phyloP scores from a whole-genome alignment of 2,113 vertebrate species.

The Podilymbus podiceps region DNA sequence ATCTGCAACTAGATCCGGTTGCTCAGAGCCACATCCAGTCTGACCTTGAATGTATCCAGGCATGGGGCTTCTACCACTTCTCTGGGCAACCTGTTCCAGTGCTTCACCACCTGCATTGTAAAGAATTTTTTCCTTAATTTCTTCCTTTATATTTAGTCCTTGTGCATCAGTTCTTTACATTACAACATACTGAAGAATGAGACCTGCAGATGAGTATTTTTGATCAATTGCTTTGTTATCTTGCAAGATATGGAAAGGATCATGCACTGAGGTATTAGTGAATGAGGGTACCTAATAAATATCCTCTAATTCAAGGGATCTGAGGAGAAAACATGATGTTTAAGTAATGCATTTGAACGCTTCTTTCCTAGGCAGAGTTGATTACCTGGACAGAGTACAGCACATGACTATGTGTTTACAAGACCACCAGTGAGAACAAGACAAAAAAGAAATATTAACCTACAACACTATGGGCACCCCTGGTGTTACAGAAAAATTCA shows the following conservation, averaged over 20 bases:
- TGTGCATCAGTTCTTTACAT: background rate
- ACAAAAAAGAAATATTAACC: background rate
- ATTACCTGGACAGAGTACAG: background rate
- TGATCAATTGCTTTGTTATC: background rate
- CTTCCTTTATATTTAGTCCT: background rate
- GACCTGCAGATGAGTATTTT: background rate
- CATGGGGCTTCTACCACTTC: too few species aligned
- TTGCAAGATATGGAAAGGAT: background rate
- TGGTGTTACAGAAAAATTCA: background rate
- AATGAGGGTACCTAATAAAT: background rate
- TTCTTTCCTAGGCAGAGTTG: background rate
- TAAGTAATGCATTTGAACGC: background rate
- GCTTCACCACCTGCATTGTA: too few species aligned
- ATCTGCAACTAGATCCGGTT: too few species aligned
- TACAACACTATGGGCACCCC: background rate
- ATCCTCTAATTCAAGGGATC: background rate
- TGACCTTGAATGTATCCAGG: too few species aligned
- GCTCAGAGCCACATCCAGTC: too few species aligned
- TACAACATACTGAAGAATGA: background rate
- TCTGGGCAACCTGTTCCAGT: too few species aligned
- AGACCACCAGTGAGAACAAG: background rate
- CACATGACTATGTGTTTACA: background rate
- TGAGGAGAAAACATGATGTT: background rate
- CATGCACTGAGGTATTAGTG: background rate
- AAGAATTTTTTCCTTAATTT: too few species aligned